Conservation (phyloP, 1,140 invertebrate species). For the Drosophila ambigua region DNA sequence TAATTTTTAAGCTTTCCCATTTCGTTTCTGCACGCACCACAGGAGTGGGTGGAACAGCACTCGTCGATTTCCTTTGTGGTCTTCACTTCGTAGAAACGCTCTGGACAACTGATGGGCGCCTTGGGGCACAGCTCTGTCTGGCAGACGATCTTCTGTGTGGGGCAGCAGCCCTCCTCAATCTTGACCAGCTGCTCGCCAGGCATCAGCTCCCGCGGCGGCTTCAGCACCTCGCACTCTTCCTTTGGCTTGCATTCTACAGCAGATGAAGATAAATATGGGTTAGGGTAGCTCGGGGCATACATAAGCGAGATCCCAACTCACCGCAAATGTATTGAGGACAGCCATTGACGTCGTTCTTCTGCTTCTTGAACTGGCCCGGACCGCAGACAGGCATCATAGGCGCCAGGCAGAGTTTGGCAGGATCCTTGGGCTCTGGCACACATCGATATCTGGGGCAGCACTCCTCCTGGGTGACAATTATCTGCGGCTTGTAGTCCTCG, state of each 20-base stretch:
- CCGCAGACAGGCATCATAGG: conserved; percentile 88
- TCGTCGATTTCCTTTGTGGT: conserved; percentile 83
- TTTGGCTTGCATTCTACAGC: conserved; percentile 88
- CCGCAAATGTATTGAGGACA: conserved; percentile 89
- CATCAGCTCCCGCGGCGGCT: conserved; percentile 84
- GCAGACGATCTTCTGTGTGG: conserved; percentile 86
- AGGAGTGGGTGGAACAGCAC: conserved; percentile 88
- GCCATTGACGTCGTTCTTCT: conserved; percentile 86
- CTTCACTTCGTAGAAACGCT: conserved; percentile 85
- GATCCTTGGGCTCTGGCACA: conserved; percentile 85
- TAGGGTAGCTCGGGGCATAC: background rate
- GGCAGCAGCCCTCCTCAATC: conserved; percentile 89
- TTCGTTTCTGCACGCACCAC: conserved; percentile 84
- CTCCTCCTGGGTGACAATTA: conserved; percentile 85
- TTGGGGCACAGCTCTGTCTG: conserved; percentile 86
- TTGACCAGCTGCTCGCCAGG: conserved; percentile 86
- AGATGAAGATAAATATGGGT: background rate
- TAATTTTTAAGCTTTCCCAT: background rate
- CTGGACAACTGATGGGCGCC: conserved; percentile 85
- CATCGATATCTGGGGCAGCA: conserved; percentile 90
- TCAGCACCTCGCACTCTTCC: conserved; percentile 87
- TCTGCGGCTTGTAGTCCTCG: conserved; percentile 85
- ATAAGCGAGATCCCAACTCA: conserved; percentile 74
- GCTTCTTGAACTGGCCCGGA: conserved; percentile 88
- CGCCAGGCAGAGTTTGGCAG: conserved; percentile 85